phyloP scores from a whole-genome alignment of 2,888 invertebrate species.

The Zygogramma bicolorata region DNA sequence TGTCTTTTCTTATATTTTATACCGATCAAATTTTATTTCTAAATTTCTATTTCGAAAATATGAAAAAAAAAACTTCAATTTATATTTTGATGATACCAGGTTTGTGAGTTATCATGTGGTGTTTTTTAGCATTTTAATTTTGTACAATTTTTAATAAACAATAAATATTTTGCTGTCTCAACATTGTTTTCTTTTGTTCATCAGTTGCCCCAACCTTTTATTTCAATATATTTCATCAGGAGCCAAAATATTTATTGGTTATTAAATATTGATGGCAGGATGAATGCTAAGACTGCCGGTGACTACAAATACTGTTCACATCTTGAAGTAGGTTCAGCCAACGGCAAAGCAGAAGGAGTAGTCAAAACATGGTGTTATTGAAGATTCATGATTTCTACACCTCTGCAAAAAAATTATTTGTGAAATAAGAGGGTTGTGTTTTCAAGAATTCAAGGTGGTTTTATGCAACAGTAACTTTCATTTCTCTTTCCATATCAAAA shows the following conservation, averaged over 20 bases:
- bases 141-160: conserved; percentile 62
- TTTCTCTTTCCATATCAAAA: too few relatives aligned
- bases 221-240: conserved; percentile 26
- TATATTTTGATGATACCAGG: conserved; percentile 28
- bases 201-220: conserved; percentile 39
- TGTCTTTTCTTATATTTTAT: neutral
- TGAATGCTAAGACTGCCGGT: neutral
- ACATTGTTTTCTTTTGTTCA: conserved; percentile 54
- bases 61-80: neutral
- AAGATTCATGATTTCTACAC: too few relatives aligned
- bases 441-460: too few relatives aligned
- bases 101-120: conserved; percentile 36
- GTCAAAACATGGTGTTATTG: too few relatives aligned
- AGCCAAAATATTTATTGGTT: conserved; percentile 62
- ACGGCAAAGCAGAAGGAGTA: too few relatives aligned
- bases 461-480: too few relatives aligned
- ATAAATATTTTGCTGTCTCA: conserved; percentile 67
- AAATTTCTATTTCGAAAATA: neutral
- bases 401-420: too few relatives aligned
- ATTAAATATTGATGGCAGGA: conserved; percentile 48
- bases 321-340: neutral
- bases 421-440: too few relatives aligned
- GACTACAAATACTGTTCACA: neutral
- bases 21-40: neutral
- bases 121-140: conserved; percentile 36